These are phyloP conservation scores for Apolygus lucorum DNA, from an alignment of 1,140 invertebrate genomes.

Conservation along the genomic window DNA sequence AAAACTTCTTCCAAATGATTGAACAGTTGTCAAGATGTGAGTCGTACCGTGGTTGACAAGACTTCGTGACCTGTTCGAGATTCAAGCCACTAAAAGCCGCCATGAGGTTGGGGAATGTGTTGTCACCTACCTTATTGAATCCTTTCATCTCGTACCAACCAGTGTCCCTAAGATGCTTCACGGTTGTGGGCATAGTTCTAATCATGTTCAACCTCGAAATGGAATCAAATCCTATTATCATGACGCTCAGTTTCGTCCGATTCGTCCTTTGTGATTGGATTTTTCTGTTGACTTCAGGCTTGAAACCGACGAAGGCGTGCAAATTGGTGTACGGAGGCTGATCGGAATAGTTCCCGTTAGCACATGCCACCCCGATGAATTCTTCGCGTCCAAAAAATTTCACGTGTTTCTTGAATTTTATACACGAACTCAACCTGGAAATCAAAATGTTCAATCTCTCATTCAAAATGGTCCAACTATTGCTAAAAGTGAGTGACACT, in stretches of 20 bases:
- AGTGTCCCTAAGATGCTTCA: constrained; percentile 51
- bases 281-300: constrained; percentile 24
- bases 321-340: constrained; percentile 41
- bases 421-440: no score
- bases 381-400: constrained; percentile 39
- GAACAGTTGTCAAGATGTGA: constrained; percentile 53
- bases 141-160: constrained; percentile 49
- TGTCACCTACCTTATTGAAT: constrained; percentile 63
- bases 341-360: constrained; percentile 33
- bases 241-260: constrained; percentile 34
- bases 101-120: constrained; percentile 76
- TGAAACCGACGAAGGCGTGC: constrained; percentile 34
- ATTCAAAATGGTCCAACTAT: no score
- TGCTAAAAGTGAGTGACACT: no score
- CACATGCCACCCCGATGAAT: constrained; percentile 42
- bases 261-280: constrained; percentile 26
- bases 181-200: constrained; percentile 64
- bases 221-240: constrained; percentile 78
- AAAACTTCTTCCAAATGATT: constrained; percentile 70
- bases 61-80: constrained; percentile 40
- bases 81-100: constrained; percentile 59
- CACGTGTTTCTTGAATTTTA: constrained; percentile 39
- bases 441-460: no score
- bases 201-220: constrained; percentile 69
- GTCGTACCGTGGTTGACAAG: constrained; percentile 44